Evolutionary conservation across 2,797 vertebrate genomes (phyloP), one percentile per base, ranked within the genome.

Genomic region (Pteropus rufus): DNA sequence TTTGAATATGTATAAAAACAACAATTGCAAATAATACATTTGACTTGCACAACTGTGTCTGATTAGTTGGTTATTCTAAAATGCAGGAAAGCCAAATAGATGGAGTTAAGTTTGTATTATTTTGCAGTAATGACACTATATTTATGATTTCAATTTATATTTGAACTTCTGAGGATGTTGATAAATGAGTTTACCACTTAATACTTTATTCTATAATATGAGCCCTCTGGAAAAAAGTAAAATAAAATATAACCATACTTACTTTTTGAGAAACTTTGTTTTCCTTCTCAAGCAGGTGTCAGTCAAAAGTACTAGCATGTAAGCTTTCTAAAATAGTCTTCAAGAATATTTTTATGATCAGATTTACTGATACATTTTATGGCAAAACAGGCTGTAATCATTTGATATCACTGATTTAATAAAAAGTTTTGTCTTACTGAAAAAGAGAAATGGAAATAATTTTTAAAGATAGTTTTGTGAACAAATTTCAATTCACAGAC

Each of bases 91-190:
- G 31, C 24, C 39, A 89, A 91, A 29, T 7, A 54, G 69, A 34
- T 87, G 19, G 62, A 72, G 14, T 3, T 3, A 41, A 82, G n/a
- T 70, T 62, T 69, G 10, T n/a, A 79, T 44, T 81, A 5, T 80
- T 97, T 62, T 64, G 10, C 16, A 69, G 21, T 41, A 54, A 67
- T 87, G 29, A 80, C 36, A 89, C 14, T 91, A 12, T 46, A 41
- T 77, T 87, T 79, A 84, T 31, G 21, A 64, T 81, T 93, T 82
- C 31, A 82, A 75, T 81, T 94, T 92, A 60, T 44, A 39, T 84
- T 64, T 85, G 49, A 79, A 2, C 58, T 73, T 81, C 29, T 81
- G 70, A 84, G 52, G 15, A 86, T 62, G 21, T 89, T 14, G 82
- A 31, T 39, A 29, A 81, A 67, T 60, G 36, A 87, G 56, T 83